Evolutionary conservation across 2,113 vertebrate species (phyloP), one percentile per base, ranked within the genome.

Genomic region (Datnioides undecimradiatus): DNA sequence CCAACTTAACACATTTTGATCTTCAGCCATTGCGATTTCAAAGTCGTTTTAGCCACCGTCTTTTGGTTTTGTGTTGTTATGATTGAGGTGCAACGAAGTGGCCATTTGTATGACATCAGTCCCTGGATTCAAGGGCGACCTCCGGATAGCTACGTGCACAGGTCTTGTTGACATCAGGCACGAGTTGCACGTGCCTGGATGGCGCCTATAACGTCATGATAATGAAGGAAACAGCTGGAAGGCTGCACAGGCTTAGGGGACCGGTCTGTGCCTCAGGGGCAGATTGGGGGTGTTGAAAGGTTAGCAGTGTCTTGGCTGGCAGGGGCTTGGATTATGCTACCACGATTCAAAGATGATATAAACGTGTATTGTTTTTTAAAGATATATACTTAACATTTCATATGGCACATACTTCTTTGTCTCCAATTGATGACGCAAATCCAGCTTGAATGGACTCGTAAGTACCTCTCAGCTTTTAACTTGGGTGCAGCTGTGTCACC

Each of bases 171-270:
- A 85, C 74, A 52, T 76, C 17, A 43, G 49, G 45, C 57, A 38
- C 5, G 77, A 21, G 68, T 3, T 76, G 76, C 88, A 89, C 85
- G 81, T 90, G 85, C 8, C 14, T 81, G 69, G 6, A 58, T 33
- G 51, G 45, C 45, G 55, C 27, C 43, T 6, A 10, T 41, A 14
- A 19, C 74, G 76, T 85, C 86, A 86, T 8, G 31, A 73, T 78
- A 65, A 36, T 90, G 76, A 40, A 80, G 75, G 65, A 87, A 89
- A 89, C 88, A 91, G 82, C 84, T 91, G 87, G 87, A 77, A 71
- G 78, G 40, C 58, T 19, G 65, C 31, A 21, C 48, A 52, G 54
- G 67, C 27, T 23, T 25, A 11, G 40, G 63, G 31, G 48, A 40
- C 41, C 12, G 43, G 38, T 45, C 46, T 51, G 31, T 6, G 46